Conservation (phyloP, 2,888 invertebrate species). For the Epirrhoe alternata region DNA sequence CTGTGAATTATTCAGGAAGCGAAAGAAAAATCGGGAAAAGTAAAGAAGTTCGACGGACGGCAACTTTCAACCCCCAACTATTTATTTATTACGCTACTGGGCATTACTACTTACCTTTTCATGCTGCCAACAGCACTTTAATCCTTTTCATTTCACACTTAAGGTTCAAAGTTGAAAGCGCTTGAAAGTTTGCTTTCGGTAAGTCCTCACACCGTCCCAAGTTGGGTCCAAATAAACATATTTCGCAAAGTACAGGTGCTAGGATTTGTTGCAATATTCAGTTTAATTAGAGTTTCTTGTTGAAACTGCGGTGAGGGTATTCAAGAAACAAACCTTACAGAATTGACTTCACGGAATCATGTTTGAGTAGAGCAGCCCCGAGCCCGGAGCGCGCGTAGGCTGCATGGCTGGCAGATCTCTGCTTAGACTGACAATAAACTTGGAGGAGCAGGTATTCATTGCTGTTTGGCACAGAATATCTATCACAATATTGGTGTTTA, state of each 20-base stretch:
- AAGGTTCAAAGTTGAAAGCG: constrained; percentile 41
- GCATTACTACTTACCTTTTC: constrained; percentile 54
- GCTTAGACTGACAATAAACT: neutral
- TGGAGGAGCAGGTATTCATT: neutral
- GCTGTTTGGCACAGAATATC: neutral
- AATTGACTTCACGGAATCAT: neutral
- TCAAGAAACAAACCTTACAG: constrained; percentile 3
- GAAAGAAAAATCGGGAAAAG: constrained; percentile 64
- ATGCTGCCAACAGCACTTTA: constrained; percentile 24
- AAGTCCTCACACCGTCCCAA: constrained; percentile 53
- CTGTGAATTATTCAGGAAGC: constrained; percentile 68
- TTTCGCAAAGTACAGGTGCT: constrained; percentile 56
- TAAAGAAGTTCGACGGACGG: constrained; percentile 59
- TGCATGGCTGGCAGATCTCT: neutral
- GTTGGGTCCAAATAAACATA: constrained; percentile 65
- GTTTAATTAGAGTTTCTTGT: constrained; percentile 50
- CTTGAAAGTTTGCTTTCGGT: constrained; percentile 46
- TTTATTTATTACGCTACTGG: constrained; percentile 76
- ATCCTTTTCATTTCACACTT: constrained; percentile 32
- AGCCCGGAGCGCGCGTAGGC: neutral
- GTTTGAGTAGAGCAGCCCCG: neutral
- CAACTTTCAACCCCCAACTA: constrained; percentile 70
- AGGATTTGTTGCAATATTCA: constrained; percentile 61
- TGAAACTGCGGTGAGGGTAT: constrained; percentile 8
- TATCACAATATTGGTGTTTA: no score